A percentile compares a stretch with the other conserved stretches of the same genome.
Evolutionary conservation across 2,888 invertebrate genomes (phyloP).

Genomic region (Hirtodrosophila histrioides): DNA sequence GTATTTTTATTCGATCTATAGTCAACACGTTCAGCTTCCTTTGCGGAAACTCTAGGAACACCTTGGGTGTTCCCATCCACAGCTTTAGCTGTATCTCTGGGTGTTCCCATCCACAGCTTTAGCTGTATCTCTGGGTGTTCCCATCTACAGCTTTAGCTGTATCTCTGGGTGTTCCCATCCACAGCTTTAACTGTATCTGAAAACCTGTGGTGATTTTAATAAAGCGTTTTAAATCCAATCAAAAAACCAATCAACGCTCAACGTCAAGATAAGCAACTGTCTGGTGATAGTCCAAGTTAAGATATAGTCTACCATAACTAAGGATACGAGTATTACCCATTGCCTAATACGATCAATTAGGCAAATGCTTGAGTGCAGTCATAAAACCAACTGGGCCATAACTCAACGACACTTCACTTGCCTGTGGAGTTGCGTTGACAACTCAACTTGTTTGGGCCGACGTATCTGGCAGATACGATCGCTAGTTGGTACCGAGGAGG

Average conservation of each 20-base stretch:
- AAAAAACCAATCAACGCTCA: neutral
- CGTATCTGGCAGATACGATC: slow-evolving; percentile 68
- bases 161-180: no score
- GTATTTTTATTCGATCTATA: no score
- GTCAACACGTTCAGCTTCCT: no score
- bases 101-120: no score
- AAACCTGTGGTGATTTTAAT: no score
- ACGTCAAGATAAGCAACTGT: neutral
- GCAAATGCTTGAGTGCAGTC: slow-evolving; percentile 46
- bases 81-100: no score
- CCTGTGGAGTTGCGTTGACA: slow-evolving; percentile 71
- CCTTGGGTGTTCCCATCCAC: no score
- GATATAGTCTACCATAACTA: neutral
- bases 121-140: no score
- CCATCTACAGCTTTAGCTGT: no score
- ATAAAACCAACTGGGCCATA: slow-evolving; percentile 57
- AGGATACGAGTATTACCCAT: neutral
- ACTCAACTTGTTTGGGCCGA: slow-evolving; percentile 73
- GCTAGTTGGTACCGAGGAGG: slow-evolving; percentile 17
- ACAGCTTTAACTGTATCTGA: no score
- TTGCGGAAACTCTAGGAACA: no score
- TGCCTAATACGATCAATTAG: slow-evolving; percentile 68
- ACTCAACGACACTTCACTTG: slow-evolving; percentile 70
- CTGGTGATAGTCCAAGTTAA: neutral
- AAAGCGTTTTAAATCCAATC: neutral